A percentile compares a stretch with the other conserved stretches of the same genome.
phyloP scores from a whole-genome alignment of 2,888 invertebrate genomes.

The Dascillus cervinus region DNA sequence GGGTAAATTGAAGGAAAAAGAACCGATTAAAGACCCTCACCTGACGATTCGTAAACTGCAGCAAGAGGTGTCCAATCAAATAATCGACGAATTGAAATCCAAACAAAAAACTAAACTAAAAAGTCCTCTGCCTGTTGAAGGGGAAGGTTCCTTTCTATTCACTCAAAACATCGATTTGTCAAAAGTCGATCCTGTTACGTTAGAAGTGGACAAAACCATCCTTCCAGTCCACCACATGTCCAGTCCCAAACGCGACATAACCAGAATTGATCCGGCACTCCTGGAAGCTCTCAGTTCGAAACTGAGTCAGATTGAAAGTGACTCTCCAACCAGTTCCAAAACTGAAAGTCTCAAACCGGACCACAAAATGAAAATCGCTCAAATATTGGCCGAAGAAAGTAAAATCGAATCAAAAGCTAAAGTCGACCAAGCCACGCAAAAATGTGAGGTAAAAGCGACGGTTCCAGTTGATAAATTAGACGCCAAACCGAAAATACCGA shows the following conservation, averaged over 20 bases:
- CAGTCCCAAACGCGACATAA: conserved; percentile 65
- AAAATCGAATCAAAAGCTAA: conserved; percentile 20
- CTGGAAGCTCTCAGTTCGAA: conserved; percentile 62
- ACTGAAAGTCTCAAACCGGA: conserved; percentile 55
- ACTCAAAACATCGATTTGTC: conserved; percentile 70
- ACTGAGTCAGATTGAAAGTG: conserved; percentile 68
- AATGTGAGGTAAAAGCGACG: conserved; percentile 22
- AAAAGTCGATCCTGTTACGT: conserved; percentile 63
- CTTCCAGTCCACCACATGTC: conserved; percentile 54
- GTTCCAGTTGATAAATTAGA: conserved; percentile 41
- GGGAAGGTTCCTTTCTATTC: conserved; percentile 57
- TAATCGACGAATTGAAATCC: conserved; percentile 24
- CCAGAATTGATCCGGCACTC: conserved; percentile 60
- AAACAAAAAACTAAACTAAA: conserved; percentile 27
- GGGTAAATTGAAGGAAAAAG: conserved; percentile 8
- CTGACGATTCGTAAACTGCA: conserved; percentile 17
- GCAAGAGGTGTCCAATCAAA: conserved; percentile 24
- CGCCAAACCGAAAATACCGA: conserved; percentile 30
- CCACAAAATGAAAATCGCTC: conserved; percentile 21
- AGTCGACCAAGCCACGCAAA: conserved; percentile 20
- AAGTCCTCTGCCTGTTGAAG: conserved; percentile 38
- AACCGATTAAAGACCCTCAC: conserved; percentile 9
- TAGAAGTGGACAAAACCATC: conserved; percentile 61
- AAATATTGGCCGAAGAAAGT: conserved; percentile 23
- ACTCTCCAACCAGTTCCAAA: conserved; percentile 66